These are phyloP conservation scores for Ambastaia sidthimunki DNA, from an alignment of 2,797 vertebrate species.

Conservation along the genomic window DNA sequence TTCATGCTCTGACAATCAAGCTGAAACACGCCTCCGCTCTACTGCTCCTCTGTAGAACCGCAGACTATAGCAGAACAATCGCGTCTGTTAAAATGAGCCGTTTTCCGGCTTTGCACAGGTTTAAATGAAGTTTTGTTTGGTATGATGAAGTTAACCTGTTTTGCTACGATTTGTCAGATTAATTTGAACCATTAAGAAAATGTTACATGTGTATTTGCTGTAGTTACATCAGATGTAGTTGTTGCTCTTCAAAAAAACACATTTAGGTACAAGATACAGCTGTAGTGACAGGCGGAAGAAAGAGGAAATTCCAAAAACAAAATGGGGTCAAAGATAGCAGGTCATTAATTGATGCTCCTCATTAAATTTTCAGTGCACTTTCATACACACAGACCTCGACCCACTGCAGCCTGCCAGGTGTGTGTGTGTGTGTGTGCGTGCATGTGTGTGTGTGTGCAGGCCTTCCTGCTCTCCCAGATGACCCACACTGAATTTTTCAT, in stretches of 20 bases:
- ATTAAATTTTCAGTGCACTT: constrained; percentile 56
- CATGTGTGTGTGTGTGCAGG: constrained; percentile 30
- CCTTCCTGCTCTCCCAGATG: constrained; percentile 51
- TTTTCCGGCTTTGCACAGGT: constrained; percentile 32
- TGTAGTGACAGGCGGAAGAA: not conserved
- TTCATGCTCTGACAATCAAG: constrained; percentile 53
- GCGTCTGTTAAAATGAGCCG: not conserved
- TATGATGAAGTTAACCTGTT: constrained; percentile 11
- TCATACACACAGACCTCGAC: constrained; percentile 47
- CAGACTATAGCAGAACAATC: not conserved
- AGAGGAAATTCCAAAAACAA: constrained; percentile 21
- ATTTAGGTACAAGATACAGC: constrained; percentile 7
- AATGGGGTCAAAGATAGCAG: constrained; percentile 50
- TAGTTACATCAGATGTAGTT: constrained; percentile 11
- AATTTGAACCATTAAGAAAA: constrained; percentile 15
- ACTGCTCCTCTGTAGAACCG: not conserved
- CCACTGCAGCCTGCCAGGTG: constrained; percentile 53
- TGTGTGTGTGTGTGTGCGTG: constrained; percentile 12
- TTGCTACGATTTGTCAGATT: constrained; percentile 18
- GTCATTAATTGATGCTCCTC: constrained; percentile 58
- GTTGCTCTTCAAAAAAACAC: constrained; percentile 7
- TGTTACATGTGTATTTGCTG: constrained; percentile 1
- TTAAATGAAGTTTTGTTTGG: constrained; percentile 9
- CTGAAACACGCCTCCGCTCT: not conserved
- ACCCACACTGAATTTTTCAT: constrained; percentile 54